Percentiles rank a stretch among this genome's conserved stretches.
Conservation (phyloP, 2,797 vertebrate species). For the Alca torda region DNA sequence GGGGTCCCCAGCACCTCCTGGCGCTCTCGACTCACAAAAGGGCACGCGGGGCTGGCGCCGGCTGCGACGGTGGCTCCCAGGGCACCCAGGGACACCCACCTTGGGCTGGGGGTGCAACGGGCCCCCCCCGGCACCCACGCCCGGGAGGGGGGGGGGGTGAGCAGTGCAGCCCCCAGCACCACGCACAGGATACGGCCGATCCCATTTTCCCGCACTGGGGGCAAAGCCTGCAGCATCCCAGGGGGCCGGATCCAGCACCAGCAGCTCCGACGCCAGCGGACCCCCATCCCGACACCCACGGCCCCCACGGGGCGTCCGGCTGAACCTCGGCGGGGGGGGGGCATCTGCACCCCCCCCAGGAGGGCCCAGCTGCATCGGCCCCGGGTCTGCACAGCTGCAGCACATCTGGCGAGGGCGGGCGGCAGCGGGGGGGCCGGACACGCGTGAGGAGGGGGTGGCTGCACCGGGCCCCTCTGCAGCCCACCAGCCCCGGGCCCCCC, state of each 20-base stretch:
- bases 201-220: accelerated
- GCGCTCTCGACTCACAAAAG: neutral
- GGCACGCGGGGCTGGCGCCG: neutral
- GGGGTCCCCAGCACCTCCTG: neutral
- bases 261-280: neutral
- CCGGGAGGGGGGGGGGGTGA: too few relatives aligned
- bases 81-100: neutral
- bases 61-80: neutral
- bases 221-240: neutral
- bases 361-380: neutral
- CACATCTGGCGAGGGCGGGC: conserved; percentile 9
- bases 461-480: neutral
- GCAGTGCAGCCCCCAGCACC: neutral
- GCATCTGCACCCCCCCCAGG: neutral
- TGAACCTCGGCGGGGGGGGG: neutral
- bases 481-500: neutral
- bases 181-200: accelerated
- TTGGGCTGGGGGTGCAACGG: neutral
- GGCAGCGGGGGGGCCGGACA: neutral
- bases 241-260: neutral
- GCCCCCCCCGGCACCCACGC: accelerated
- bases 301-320: accelerated
- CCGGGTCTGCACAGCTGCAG: neutral
- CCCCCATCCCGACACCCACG: accelerated
- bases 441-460: neutral